phyloP scores from a whole-genome alignment of 2,113 vertebrate genomes.

The Paradisaea rubra region DNA sequence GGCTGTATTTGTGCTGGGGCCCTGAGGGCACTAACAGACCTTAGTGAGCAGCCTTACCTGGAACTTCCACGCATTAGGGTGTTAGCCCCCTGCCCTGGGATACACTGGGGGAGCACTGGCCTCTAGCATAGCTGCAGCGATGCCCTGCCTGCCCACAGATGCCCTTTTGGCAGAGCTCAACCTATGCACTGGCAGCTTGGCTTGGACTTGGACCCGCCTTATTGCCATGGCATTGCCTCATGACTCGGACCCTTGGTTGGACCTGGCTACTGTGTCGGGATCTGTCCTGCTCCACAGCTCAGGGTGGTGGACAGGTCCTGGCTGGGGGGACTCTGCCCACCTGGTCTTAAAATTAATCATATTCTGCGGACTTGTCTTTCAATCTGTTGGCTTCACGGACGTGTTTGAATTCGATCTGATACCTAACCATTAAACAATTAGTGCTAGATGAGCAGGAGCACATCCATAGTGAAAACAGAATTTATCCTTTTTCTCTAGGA shows the following conservation, averaged over 20 bases:
- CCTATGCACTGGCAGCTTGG: background rate
- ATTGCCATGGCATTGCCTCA: background rate
- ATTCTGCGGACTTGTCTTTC: background rate
- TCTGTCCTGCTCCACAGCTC: background rate
- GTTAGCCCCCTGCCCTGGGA: background rate
- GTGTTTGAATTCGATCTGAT: background rate
- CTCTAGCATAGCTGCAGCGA: background rate
- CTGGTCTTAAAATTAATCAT: background rate
- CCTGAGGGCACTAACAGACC: background rate
- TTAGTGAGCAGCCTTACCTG: background rate
- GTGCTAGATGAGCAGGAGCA: background rate
- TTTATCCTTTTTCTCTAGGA: background rate
- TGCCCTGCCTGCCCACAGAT: background rate
- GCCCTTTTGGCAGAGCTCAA: background rate
- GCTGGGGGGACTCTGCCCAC: background rate
- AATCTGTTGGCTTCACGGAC: background rate
- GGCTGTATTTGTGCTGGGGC: background rate
- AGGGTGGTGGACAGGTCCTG: too few relatives aligned
- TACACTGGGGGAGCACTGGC: rapidly evolving
- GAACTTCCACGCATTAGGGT: background rate
- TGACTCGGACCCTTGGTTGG: background rate
- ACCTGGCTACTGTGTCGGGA: rapidly evolving
- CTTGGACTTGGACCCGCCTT: background rate
- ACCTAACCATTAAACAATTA: background rate
- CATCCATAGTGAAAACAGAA: background rate